phyloP scores from a whole-genome alignment of 2,888 invertebrate species.

The Andrena fulva region DNA sequence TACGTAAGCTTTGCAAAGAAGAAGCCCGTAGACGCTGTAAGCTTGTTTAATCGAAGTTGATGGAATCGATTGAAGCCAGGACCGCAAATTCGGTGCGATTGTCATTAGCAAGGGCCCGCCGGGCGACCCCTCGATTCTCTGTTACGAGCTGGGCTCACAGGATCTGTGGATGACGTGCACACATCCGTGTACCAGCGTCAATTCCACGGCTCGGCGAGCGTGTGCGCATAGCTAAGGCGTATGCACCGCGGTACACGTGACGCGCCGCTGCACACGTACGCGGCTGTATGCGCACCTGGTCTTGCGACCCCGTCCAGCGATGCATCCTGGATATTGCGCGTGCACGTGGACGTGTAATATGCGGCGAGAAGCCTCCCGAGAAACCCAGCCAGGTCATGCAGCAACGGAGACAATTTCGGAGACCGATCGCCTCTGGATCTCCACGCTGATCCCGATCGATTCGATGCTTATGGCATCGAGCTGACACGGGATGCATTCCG shows the following conservation, averaged over 20 bases:
- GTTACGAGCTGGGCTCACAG: neutral
- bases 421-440: neutral
- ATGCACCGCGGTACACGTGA: conserved; percentile 24
- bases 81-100: neutral
- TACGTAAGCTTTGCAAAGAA: no score
- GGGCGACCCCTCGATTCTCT: no score
- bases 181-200: neutral
- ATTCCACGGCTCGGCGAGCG: neutral
- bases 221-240: neutral
- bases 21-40: no score
- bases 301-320: conserved; percentile 17
- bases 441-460: neutral
- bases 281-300: conserved; percentile 31
- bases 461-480: neutral
- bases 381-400: neutral
- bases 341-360: conserved; percentile 10
- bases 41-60: no score
- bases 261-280: neutral
- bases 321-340: conserved; percentile 30
- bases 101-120: no score
- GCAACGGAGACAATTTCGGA: neutral
- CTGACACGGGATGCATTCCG: neutral
- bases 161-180: conserved; percentile 16
- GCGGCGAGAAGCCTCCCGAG: neutral
- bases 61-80: neutral